Evolutionary conservation across 2,797 vertebrate species (phyloP).

Genomic region (Danio tinwini): DNA sequence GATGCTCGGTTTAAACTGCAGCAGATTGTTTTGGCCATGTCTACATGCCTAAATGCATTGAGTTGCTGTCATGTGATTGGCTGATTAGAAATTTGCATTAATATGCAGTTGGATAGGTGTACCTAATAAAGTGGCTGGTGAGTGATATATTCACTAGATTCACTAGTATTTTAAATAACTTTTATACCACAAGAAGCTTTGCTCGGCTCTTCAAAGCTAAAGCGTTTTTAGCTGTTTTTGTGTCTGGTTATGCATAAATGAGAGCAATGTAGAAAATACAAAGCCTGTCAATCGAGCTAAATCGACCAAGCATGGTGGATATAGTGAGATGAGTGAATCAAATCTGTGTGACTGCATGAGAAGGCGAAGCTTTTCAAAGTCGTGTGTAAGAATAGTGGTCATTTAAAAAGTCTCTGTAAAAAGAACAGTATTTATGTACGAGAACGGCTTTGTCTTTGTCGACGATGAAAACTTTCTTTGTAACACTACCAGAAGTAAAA

Average conservation of each 20-base stretch:
- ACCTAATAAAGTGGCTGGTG: too few relatives aligned
- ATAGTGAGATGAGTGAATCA: conserved; percentile 14
- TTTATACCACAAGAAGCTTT: not conserved
- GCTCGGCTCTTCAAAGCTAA: not conserved
- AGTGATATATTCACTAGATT: too few relatives aligned
- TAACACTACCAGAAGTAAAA: not conserved
- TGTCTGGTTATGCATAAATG: conserved; percentile 1
- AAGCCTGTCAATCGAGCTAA: conserved; percentile 36
- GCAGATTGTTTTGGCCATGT: too few relatives aligned
- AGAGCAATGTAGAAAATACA: conserved; percentile 1
- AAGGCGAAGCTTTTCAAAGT: conserved; percentile 13
- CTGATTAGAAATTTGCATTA: too few relatives aligned
- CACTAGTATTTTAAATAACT: not conserved
- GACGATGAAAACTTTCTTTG: not conserved
- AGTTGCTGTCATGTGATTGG: too few relatives aligned
- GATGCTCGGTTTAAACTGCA: too few relatives aligned
- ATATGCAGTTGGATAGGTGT: too few relatives aligned
- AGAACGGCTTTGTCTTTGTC: not conserved
- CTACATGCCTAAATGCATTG: too few relatives aligned
- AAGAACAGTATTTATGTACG: not conserved
- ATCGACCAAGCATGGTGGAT: conserved; percentile 21
- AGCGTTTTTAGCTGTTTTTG: not conserved
- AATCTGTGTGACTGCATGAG: conserved; percentile 25
- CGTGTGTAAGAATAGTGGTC: not conserved
- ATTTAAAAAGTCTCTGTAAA: conserved; percentile 1